Evolutionary conservation across 2,888 invertebrate species (phyloP), one percentile per base, ranked within the genome.

Genomic region (Protodeltote pygarga): DNA sequence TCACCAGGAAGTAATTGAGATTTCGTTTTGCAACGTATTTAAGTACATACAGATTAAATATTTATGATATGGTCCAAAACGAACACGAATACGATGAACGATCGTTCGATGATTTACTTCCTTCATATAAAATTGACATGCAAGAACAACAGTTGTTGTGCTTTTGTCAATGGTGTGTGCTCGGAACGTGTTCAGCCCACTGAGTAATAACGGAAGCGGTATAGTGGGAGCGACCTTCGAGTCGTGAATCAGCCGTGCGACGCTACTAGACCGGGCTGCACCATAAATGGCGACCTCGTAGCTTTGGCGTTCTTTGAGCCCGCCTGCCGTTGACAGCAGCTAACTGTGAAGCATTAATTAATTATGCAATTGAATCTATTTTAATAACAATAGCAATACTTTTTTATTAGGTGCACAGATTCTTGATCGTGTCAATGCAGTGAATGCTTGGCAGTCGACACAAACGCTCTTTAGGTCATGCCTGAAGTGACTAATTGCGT

Each of bases 211-310:
- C 77, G 81, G 83, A 83, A 84, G 78, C 65, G 57, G 45, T 54
- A 60, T 62, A 71, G 79, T 83, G 77, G 81, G 81, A 73, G 81
- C 74, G 84, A 81, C 85, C 86, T 87, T 85, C 81, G 55, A 54
- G 62, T 44, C 53, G 60, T 86, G 85, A 86, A 73, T 86, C 87
- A 67, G 62, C 48, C 65, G 59, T 54, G 54, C 53, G 53, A 60
- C 55, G 61, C 27, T 63, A 55, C 65, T 64, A 71, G 71, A 67
- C 69, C 53, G 54, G 48, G 37, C 58, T 60, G 55, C 59, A 45
- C 79, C 79, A 63, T 83, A 80, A 77, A 81, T 72, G 83, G 85
- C 59, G 63, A 57, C 73, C 69, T 61, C 62, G 46, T 25, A 47
- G 35, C 59, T 44, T 25, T n/a, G 20, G 17, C 8, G 9, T 9